These are phyloP conservation scores for Heterotis niloticus DNA, from an alignment of 2,113 vertebrate species.

Conservation along the genomic window DNA sequence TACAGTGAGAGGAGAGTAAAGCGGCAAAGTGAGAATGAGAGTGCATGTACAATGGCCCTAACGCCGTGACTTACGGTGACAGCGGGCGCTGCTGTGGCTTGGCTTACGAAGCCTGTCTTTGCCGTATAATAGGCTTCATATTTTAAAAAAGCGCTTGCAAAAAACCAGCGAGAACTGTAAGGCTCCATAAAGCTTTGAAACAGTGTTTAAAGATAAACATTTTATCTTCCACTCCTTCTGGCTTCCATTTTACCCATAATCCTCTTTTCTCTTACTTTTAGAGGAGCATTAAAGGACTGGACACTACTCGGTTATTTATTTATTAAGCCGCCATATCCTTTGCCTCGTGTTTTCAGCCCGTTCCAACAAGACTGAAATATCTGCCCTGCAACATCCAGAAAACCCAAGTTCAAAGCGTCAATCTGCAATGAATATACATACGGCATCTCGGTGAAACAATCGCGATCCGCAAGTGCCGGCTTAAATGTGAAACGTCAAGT, in stretches of 20 bases:
- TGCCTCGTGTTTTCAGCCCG: background rate
- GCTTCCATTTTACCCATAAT: background rate
- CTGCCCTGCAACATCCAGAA: no score
- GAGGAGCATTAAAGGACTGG: background rate
- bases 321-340: background rate
- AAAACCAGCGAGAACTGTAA: background rate
- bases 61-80: background rate
- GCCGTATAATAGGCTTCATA: background rate
- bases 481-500: background rate
- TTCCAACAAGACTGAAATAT: background rate
- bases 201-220: constrained; percentile 22
- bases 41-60: background rate
- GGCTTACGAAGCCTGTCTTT: background rate
- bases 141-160: background rate
- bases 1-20: background rate
- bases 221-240: constrained; percentile 6
- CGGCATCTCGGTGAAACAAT: background rate
- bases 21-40: background rate
- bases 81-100: no score
- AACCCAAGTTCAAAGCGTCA: no score
- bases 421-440: no score
- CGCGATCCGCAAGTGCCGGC: background rate
- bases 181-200: constrained; percentile 11
- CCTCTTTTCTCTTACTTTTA: constrained; percentile 11
- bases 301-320: background rate